Percentiles rank a stretch among this genome's conserved stretches.
Evolutionary conservation across 1,140 invertebrate species (phyloP).

Genomic region (Solenopsis fugax): DNA sequence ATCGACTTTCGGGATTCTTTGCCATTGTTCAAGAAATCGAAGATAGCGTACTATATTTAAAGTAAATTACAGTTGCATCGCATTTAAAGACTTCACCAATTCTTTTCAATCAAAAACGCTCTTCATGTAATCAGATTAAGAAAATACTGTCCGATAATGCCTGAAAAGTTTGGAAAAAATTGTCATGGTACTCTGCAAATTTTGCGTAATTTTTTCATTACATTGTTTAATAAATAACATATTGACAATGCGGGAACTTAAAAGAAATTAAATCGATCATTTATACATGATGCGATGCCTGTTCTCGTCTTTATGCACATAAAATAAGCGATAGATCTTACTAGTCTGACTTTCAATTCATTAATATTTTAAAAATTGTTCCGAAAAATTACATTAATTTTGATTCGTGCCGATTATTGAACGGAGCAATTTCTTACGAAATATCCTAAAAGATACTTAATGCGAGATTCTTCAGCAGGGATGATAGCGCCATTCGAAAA

Average conservation of each 20-base stretch:
- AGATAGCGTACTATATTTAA: conserved; percentile 42
- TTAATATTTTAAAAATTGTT: not conserved
- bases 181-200: not conserved
- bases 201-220: not conserved
- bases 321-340: not conserved
- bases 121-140: conserved; percentile 16
- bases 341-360: not conserved
- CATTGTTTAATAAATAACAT: not conserved
- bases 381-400: not conserved
- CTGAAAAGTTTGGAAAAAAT: not conserved
- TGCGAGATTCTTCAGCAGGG: not conserved
- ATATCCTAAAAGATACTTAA: conserved; percentile 24
- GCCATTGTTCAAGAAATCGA: conserved; percentile 34
- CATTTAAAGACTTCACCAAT: not conserved
- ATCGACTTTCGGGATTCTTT: conserved; percentile 36
- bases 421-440: not conserved
- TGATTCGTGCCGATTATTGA: not conserved
- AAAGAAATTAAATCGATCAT: conserved; percentile 3
- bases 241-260: not conserved
- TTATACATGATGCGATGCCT: not conserved
- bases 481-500: conserved; percentile 39
- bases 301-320: not conserved
- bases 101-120: conserved; percentile 4
- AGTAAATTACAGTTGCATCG: conserved; percentile 28
- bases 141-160: conserved; percentile 11